phyloP scores from a whole-genome alignment of 2,113 vertebrate genomes.

The Neopipo cinnamomea region DNA sequence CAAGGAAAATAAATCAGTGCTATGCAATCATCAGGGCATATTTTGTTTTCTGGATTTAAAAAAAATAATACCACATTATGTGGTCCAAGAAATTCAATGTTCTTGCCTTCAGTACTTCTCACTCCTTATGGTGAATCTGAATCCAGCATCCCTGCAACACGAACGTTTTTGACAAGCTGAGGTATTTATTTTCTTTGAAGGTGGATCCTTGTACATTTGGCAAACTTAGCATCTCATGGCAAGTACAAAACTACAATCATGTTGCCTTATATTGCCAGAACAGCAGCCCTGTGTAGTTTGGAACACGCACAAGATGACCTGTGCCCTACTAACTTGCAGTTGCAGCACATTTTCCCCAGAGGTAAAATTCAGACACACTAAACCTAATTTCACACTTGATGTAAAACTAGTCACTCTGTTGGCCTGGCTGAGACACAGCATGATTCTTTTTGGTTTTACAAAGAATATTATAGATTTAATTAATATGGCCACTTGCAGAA shows the following conservation, averaged over 20 bases:
- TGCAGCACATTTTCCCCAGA: conserved; percentile 33
- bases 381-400: conserved; percentile 43
- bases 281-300: neutral
- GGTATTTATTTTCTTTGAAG: neutral
- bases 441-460: neutral
- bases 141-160: neutral
- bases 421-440: neutral
- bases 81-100: neutral
- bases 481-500: neutral
- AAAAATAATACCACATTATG: neutral
- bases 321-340: conserved; percentile 19
- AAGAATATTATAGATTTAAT: neutral
- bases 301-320: conserved; percentile 6
- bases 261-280: neutral
- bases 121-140: neutral
- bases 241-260: neutral
- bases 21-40: neutral
- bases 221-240: neutral
- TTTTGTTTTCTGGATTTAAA: neutral
- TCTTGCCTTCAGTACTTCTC: neutral
- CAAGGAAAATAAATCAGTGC: neutral
- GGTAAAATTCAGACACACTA: conserved; percentile 11
- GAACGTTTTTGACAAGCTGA: neutral
- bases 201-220: neutral
- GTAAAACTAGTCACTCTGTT: conserved; percentile 19